Percentiles rank a stretch among this genome's conserved stretches.
phyloP scores from a whole-genome alignment of 2,888 invertebrate species.

The Tuta absoluta region DNA sequence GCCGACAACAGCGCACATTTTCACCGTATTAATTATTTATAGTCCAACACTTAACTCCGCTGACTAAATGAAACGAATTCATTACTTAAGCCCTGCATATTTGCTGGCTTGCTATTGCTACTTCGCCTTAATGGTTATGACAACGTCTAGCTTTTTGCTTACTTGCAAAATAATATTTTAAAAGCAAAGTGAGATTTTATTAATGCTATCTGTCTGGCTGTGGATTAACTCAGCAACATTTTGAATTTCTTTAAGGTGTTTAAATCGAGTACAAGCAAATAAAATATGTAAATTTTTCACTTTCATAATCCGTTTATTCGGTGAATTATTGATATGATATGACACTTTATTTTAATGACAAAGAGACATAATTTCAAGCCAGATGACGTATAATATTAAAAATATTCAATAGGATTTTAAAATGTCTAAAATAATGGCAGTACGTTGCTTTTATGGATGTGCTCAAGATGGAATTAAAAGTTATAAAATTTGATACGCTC shows the following conservation, averaged over 20 bases:
- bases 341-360: no score
- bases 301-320: no score
- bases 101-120: constrained; percentile 7
- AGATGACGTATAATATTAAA: background rate
- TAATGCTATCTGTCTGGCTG: background rate
- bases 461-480: background rate
- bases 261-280: no score
- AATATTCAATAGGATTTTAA: background rate
- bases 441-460: background rate
- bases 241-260: no score
- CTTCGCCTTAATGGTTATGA: constrained; percentile 7
- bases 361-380: no score
- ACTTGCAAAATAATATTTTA: background rate
- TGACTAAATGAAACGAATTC: constrained; percentile 20
- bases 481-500: constrained; percentile 6
- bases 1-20: constrained; percentile 15
- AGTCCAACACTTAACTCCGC: constrained; percentile 14
- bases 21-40: constrained; percentile 17
- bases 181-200: background rate
- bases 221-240: background rate
- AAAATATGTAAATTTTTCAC: no score
- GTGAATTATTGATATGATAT: no score
- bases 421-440: background rate
- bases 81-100: constrained; percentile 18
- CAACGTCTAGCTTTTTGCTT: background rate